Percentiles rank a stretch among this genome's conserved stretches.
phyloP scores from a whole-genome alignment of 64 coral and sea anemone species.

The Stichodactyla helianthus region DNA sequence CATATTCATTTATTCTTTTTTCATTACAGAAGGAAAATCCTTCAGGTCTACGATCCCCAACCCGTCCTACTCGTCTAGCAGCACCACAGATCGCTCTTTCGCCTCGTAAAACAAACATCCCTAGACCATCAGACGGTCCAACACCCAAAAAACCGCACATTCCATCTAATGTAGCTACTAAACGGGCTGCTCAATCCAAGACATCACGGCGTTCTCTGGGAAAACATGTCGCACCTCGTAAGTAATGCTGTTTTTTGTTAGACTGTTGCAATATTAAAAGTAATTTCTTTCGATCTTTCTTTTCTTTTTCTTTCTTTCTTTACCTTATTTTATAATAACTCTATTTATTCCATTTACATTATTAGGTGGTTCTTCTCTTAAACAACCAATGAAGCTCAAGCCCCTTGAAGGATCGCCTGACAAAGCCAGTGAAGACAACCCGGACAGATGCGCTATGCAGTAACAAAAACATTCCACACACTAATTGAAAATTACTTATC shows the following conservation, averaged over 20 bases:
- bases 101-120: constrained; percentile 3
- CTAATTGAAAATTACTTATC: too few relatives aligned
- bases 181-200: not conserved
- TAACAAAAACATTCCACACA: not conserved
- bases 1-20: not conserved
- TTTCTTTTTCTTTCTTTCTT: too few relatives aligned
- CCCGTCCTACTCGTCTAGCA: not conserved
- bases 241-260: not conserved
- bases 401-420: not conserved
- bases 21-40: not conserved
- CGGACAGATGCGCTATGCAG: not conserved
- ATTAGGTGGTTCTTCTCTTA: not conserved
- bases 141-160: not conserved
- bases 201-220: not conserved
- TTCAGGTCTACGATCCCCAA: not conserved
- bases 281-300: too few relatives aligned
- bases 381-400: not conserved
- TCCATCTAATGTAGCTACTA: not conserved
- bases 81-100: not conserved
- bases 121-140: not conserved
- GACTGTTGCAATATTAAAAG: too few relatives aligned
- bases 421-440: not conserved
- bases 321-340: too few relatives aligned
- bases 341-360: too few relatives aligned
- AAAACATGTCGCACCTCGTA: not conserved